Base-by-base conservation (phyloP, 2,113 vertebrate genomes). In the Platichthys stellatus region DNA sequence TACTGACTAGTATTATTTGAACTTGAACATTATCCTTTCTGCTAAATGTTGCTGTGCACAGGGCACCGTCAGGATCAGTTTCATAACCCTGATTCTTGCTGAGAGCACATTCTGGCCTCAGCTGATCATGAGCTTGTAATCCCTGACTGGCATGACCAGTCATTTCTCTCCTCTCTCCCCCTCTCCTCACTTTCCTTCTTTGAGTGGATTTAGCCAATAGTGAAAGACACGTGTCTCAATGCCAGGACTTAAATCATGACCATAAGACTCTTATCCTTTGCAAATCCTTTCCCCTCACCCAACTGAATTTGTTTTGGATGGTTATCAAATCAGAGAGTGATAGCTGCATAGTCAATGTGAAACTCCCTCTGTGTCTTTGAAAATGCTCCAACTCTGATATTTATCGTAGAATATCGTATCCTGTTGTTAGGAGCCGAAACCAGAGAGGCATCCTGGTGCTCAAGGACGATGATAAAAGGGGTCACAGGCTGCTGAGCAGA, bases 91-190 rank as follows among this genome's bases (percentile, higher is more conserved):
- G 81, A 74, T 87, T 71, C 84, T 75, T 47, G 78, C 57, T 63
- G 75, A 63, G 74, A 86, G 85, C 57, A 85, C 86, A 86, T 82
- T 83, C 64, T 84, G 85, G 79, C 73, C 83, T 81, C 72, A 70
- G 76, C 78, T 74, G 83, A 80, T 66, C 69, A 81, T 81, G 77
- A 58, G 78, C 78, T 20, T 83, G 38, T 92, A 88, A 92, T 92
- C 86, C 81, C 53, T 6, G 58, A 79, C 78, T 74, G 84, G 59
- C 76, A 72, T n/a, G 63, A 74, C 62, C 63, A 63, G 82, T 82
- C 79, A 26, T 83, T 78, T 72, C 69, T 56, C 63, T 63, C 58
- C 31, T 43, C 31, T 23, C 56, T 59, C 65, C 68, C 28, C 24
- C 58, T 63, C 72, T 63, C 40, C 47, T 88, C 76, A 49, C 78